Percentiles rank a stretch among this genome's conserved stretches.
phyloP scores from a whole-genome alignment of 2,797 vertebrate genomes.

The Hemibagrus guttatus region DNA sequence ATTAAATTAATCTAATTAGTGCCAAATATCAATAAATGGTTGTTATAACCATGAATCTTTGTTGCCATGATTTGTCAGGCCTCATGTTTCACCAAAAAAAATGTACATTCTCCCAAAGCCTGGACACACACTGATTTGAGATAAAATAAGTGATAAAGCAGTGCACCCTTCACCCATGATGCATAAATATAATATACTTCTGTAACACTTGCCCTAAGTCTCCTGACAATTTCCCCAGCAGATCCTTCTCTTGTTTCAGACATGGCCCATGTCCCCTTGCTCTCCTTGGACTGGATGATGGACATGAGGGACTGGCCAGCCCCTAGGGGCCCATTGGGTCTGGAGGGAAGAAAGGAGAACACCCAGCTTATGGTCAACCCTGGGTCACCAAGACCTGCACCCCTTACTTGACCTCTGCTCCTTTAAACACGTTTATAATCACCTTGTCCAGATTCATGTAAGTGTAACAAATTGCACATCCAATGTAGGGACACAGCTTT shows the following conservation, averaged over 20 bases:
- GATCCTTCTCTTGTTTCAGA: constrained; percentile 54
- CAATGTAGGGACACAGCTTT: constrained; percentile 39
- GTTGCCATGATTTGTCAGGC: constrained; percentile 1
- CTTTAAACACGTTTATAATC: constrained; percentile 61
- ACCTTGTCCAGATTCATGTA: constrained; percentile 59
- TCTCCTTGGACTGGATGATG: constrained; percentile 61
- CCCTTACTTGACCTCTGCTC: constrained; percentile 61
- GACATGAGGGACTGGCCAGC: constrained; percentile 67
- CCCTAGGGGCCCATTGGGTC: constrained; percentile 59
- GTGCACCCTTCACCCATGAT: constrained; percentile 22
- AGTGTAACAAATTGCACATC: constrained; percentile 59
- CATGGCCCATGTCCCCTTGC: constrained; percentile 31
- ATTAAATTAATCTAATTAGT: no score
- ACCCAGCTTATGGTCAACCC: constrained; percentile 50
- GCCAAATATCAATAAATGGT: not conserved
- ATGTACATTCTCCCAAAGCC: constrained; percentile 1
- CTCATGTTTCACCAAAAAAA: not conserved
- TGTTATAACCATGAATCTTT: constrained; percentile 24
- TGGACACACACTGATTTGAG: not conserved
- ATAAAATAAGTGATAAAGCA: constrained; percentile 8
- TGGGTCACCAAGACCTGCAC: constrained; percentile 62
- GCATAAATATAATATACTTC: constrained; percentile 42
- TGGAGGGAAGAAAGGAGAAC: constrained; percentile 60
- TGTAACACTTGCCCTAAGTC: constrained; percentile 28
- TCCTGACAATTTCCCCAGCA: constrained; percentile 19